Evolutionary conservation across 2,888 invertebrate genomes (phyloP).

Genomic region (Hedychridium roseum): DNA sequence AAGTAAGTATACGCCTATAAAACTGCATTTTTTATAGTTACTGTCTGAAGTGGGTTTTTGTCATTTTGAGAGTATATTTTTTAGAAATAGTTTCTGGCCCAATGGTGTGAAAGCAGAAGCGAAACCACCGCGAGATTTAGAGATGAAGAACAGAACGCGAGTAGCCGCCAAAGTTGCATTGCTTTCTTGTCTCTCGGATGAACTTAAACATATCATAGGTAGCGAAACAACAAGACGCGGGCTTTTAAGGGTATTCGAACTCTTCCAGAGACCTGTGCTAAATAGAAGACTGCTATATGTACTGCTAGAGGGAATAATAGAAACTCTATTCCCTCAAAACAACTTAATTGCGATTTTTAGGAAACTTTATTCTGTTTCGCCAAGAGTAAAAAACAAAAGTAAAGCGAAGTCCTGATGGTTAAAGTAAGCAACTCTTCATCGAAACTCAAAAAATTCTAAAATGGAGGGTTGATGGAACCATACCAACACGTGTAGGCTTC

Average conservation of each 20-base stretch:
- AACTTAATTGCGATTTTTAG: constrained; percentile 76
- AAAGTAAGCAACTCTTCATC: constrained; percentile 1
- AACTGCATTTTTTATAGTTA: constrained; percentile 6
- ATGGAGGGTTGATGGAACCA: too few species aligned
- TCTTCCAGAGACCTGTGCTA: constrained; percentile 86
- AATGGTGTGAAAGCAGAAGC: constrained; percentile 68
- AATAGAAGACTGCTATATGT: constrained; percentile 87
- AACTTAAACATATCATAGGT: constrained; percentile 88
- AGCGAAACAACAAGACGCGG: constrained; percentile 87
- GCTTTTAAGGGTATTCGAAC: constrained; percentile 82
- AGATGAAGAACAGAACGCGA: constrained; percentile 77
- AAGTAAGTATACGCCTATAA: constrained; percentile 70
- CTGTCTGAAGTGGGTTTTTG: too few species aligned
- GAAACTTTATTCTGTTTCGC: constrained; percentile 76
- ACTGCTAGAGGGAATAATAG: constrained; percentile 81
- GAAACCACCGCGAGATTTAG: constrained; percentile 66
- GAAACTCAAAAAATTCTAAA: too few species aligned
- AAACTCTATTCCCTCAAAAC: constrained; percentile 82
- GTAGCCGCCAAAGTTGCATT: constrained; percentile 88
- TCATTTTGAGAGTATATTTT: constrained; percentile 24
- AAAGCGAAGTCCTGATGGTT: constrained; percentile 46
- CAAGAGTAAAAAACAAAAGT: constrained; percentile 55
- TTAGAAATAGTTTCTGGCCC: constrained; percentile 71
- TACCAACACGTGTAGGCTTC: too few species aligned
- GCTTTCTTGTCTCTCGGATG: constrained; percentile 87